phyloP scores from a whole-genome alignment of 2,797 vertebrate genomes.

The Huso huso region DNA sequence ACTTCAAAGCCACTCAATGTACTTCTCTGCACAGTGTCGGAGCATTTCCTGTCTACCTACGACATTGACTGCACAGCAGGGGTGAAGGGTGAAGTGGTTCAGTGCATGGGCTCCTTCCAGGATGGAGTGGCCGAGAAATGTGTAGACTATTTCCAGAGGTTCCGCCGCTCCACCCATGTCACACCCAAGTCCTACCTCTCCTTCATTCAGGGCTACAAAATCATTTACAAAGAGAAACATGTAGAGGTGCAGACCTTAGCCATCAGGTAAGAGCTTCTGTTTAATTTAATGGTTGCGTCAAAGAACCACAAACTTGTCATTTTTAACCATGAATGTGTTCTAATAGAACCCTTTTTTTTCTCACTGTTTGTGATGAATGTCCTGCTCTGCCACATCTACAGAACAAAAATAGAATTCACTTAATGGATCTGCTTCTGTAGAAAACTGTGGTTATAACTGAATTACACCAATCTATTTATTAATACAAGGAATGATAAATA shows the following conservation, averaged over 20 bases:
- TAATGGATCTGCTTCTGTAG: no score
- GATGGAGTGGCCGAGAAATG: slow-evolving; percentile 90
- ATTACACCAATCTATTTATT: no score
- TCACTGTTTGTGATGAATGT: no score
- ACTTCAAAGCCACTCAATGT: no score
- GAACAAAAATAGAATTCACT: no score
- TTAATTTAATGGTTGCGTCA: no score
- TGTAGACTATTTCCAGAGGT: slow-evolving; percentile 88
- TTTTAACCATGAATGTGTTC: no score
- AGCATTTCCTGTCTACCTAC: slow-evolving; percentile 85
- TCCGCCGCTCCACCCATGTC: slow-evolving; percentile 80
- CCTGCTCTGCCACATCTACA: no score
- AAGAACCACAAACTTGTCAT: no score
- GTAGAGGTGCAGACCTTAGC: slow-evolving; percentile 77
- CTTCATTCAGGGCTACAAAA: slow-evolving; percentile 90
- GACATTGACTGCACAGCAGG: slow-evolving; percentile 74
- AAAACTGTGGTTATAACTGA: no score
- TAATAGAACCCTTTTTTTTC: no score
- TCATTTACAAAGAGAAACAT: slow-evolving; percentile 79
- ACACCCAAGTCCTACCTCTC: slow-evolving; percentile 94
- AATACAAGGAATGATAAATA: no score
- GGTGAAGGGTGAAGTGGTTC: slow-evolving; percentile 77
- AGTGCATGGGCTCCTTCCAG: slow-evolving; percentile 95
- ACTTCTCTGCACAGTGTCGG: slow-evolving; percentile 61
- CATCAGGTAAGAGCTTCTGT: slow-evolving; percentile 58